Conservation (phyloP, 2,797 vertebrate species). For the Sebastes oblongus region DNA sequence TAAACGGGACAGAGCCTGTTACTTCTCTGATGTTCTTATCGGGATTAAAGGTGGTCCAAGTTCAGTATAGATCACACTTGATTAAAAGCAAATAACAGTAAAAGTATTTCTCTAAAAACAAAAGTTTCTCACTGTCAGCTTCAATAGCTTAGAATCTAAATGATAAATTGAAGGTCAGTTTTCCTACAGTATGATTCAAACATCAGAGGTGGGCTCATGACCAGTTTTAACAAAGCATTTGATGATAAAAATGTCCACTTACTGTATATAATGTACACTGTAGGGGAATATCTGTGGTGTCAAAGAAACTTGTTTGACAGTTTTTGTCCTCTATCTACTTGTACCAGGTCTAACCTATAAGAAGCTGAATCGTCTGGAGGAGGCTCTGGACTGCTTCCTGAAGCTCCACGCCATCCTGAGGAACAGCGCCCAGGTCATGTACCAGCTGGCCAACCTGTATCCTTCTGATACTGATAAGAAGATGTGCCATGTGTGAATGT, state of each 20-base stretch:
- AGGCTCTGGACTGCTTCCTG: constrained; percentile 93
- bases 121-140: not conserved
- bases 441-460: constrained; percentile 94
- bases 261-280: no score
- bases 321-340: not conserved
- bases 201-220: no score
- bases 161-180: no score
- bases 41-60: not conserved
- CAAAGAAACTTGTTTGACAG: not conserved
- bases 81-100: not conserved
- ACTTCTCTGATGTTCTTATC: no score
- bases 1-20: no score
- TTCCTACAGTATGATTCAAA: no score
- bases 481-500: not conserved
- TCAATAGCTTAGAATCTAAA: not conserved
- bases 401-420: constrained; percentile 95
- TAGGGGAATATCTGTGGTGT: not conserved
- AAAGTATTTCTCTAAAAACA: not conserved
- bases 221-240: no score
- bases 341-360: constrained; percentile 91
- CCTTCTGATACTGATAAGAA: constrained; percentile 71
- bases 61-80: not conserved
- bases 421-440: constrained; percentile 93
- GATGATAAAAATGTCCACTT: no score
- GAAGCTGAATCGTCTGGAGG: constrained; percentile 88